A percentile compares a stretch with the other conserved stretches of the same genome.
These are phyloP conservation scores for Arizona elegans DNA, from an alignment of 2,113 vertebrate species.

Conservation along the genomic window DNA sequence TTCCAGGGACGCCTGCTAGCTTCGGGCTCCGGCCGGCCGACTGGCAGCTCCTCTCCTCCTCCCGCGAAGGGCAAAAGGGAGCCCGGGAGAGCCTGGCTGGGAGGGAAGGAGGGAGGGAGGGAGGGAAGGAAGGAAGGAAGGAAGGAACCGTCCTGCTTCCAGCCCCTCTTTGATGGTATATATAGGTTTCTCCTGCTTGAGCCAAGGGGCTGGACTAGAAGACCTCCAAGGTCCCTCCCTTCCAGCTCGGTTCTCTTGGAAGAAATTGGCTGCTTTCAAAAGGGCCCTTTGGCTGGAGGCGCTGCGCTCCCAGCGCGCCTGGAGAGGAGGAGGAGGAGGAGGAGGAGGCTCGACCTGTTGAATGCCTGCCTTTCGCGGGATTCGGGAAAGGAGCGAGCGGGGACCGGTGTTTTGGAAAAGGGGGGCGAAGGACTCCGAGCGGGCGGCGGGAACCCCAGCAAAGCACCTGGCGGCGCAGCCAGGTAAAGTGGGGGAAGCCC, in stretches of 20 bases:
- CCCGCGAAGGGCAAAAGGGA: background rate
- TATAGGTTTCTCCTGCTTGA: no score
- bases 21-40: no score
- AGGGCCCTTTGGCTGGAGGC: background rate
- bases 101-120: background rate
- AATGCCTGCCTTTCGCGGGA: background rate
- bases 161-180: no score
- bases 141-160: background rate
- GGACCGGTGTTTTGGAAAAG: no score
- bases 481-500: background rate
- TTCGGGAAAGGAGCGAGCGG: background rate
- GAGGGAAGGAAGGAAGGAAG: background rate
- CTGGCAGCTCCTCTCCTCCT: background rate
- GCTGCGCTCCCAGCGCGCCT: background rate
- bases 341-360: background rate
- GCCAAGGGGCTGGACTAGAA: no score
- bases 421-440: no score
- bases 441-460: background rate
- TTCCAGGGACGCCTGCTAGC: background rate
- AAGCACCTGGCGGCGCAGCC: background rate
- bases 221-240: no score
- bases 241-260: no score
- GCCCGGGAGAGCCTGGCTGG: background rate
- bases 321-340: background rate
- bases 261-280: background rate